Conservation (phyloP, 2,113 vertebrate genomes). For the Silurus asotus region DNA sequence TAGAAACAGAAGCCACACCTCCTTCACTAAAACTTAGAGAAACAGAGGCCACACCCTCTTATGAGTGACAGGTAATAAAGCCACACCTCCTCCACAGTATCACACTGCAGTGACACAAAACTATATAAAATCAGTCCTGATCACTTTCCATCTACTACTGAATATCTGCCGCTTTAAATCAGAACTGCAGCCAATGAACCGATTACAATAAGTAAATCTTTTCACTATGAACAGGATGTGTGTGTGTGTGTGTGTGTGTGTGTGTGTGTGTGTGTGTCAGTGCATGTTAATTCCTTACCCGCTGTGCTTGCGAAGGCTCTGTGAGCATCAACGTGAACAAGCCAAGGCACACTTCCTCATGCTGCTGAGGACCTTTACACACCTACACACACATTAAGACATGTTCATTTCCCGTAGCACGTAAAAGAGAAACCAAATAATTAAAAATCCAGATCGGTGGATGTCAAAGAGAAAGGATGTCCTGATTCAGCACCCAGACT, state of each 20-base stretch:
- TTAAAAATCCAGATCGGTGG: neutral
- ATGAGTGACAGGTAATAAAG: too few relatives aligned
- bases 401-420: neutral
- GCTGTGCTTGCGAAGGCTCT: conserved; percentile 85
- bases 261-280: neutral
- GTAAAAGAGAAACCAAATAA: neutral
- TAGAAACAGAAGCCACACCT: neutral
- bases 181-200: neutral
- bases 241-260: conserved; percentile 1
- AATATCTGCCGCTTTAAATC: neutral
- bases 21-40: neutral
- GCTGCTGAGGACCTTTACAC: conserved; percentile 91
- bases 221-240: neutral
- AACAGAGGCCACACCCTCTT: neutral
- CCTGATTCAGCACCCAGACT: neutral
- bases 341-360: conserved; percentile 93
- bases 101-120: neutral
- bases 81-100: neutral
- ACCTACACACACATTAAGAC: conserved; percentile 72
- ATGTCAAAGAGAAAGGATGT: neutral
- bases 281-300: conserved; percentile 72
- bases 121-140: neutral
- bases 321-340: conserved; percentile 87
- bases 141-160: neutral
- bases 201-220: neutral